Evolutionary conservation across 1,140 invertebrate genomes (phyloP).

Genomic region (Triops cancriformis): DNA sequence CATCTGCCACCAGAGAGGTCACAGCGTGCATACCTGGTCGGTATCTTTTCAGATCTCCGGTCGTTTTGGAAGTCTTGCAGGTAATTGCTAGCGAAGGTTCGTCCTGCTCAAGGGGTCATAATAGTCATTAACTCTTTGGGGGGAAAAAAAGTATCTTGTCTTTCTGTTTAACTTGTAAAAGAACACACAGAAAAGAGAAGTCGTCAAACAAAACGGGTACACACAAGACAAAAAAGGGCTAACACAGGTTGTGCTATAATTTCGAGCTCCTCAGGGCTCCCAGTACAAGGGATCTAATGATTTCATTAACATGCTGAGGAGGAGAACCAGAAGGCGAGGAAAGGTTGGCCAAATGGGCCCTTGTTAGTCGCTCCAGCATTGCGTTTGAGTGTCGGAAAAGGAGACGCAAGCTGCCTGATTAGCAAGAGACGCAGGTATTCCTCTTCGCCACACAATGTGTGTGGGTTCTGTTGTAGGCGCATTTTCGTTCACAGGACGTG

Average conservation of each 20-base stretch:
- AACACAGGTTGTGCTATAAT: no score
- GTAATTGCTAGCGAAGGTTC: constrained; percentile 3
- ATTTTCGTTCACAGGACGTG: no score
- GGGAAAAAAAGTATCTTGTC: neutral
- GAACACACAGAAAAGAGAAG: no score
- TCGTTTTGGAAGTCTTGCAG: neutral
- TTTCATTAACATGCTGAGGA: constrained; percentile 10
- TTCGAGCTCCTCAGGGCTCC: neutral
- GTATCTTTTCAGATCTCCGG: neutral
- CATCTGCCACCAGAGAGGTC: constrained; percentile 12
- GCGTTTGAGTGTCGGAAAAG: neutral
- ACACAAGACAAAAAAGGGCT: no score
- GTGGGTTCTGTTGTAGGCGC: no score
- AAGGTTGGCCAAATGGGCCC: constrained; percentile 2
- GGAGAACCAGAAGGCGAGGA: neutral
- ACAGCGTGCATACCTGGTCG: constrained; percentile 9
- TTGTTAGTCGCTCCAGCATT: neutral
- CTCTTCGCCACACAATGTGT: no score
- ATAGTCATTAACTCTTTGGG: neutral
- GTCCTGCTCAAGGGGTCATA: neutral
- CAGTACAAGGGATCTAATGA: neutral
- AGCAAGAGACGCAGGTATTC: neutral
- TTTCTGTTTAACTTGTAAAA: neutral
- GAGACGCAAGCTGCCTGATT: neutral
- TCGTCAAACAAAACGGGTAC: no score